Conservation (phyloP, 2,113 vertebrate genomes). For the Rattus rattus region DNA sequence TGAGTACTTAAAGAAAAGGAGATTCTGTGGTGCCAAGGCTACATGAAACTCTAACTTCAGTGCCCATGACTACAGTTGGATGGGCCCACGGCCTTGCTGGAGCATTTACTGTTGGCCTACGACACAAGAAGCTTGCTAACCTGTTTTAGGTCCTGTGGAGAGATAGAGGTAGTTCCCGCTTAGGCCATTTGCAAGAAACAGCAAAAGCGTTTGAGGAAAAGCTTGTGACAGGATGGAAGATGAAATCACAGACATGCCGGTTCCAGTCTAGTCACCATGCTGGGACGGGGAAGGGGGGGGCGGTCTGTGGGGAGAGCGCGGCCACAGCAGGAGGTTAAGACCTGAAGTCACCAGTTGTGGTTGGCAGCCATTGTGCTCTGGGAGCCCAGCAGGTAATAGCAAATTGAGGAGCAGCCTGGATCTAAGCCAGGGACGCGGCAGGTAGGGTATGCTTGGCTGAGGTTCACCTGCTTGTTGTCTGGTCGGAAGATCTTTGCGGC, state of each 20-base stretch:
- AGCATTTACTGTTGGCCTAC: neutral
- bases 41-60: neutral
- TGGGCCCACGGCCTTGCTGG: neutral
- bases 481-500: neutral
- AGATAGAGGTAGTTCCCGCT: neutral
- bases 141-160: neutral
- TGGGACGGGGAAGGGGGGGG: neutral
- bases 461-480: neutral
- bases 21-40: neutral
- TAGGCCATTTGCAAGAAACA: neutral
- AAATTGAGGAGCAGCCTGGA: neutral
- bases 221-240: neutral
- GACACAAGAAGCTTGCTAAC: neutral
- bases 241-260: neutral
- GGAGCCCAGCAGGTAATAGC: neutral
- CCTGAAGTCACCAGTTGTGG: neutral
- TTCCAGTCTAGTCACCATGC: neutral
- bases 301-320: neutral
- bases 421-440: neutral
- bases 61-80: no score
- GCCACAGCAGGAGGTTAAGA: neutral
- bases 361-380: neutral
- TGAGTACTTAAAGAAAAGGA: neutral
- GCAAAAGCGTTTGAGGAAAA: neutral
- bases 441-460: neutral